phyloP scores from a whole-genome alignment of 2,113 vertebrate species.

The Toxotes jaculatrix region DNA sequence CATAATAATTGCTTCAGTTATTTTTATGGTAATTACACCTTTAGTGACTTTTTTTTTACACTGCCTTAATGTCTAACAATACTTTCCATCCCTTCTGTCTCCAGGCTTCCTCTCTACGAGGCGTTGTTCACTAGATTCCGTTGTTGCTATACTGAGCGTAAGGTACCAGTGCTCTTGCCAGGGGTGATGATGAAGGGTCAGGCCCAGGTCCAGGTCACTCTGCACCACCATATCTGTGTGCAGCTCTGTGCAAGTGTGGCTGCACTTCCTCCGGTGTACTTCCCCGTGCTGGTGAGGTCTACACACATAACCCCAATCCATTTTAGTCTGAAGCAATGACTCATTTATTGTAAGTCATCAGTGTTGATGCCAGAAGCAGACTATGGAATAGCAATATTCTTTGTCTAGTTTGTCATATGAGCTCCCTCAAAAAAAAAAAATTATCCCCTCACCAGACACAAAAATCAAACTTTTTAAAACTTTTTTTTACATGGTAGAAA shows the following conservation, averaged over 20 bases:
- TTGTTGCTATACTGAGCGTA: slow-evolving; percentile 88
- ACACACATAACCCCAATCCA: neutral
- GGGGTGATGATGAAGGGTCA: slow-evolving; percentile 86
- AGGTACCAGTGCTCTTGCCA: slow-evolving; percentile 86
- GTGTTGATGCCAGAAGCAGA: too few relatives aligned
- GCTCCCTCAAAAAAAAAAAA: too few relatives aligned
- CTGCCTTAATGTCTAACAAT: neutral
- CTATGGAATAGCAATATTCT: too few relatives aligned
- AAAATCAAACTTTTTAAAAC: too few relatives aligned
- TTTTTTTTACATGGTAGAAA: too few relatives aligned
- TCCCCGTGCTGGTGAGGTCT: slow-evolving; percentile 88
- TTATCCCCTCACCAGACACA: too few relatives aligned
- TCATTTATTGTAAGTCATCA: neutral
- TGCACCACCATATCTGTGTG: slow-evolving; percentile 92
- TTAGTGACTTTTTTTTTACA: neutral
- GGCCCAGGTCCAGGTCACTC: slow-evolving; percentile 81
- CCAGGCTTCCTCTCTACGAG: slow-evolving; percentile 87
- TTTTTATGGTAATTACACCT: neutral
- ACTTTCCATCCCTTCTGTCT: neutral
- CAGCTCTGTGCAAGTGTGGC: slow-evolving; percentile 91
- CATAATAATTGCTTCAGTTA: neutral
- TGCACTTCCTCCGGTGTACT: slow-evolving; percentile 83
- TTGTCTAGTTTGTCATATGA: too few relatives aligned
- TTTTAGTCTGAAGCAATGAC: neutral
- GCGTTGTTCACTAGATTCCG: slow-evolving; percentile 89